Evolutionary conservation across 2,797 vertebrate genomes (phyloP), one percentile per base, ranked within the genome.

Genomic region (Peromyscus aztecus): DNA sequence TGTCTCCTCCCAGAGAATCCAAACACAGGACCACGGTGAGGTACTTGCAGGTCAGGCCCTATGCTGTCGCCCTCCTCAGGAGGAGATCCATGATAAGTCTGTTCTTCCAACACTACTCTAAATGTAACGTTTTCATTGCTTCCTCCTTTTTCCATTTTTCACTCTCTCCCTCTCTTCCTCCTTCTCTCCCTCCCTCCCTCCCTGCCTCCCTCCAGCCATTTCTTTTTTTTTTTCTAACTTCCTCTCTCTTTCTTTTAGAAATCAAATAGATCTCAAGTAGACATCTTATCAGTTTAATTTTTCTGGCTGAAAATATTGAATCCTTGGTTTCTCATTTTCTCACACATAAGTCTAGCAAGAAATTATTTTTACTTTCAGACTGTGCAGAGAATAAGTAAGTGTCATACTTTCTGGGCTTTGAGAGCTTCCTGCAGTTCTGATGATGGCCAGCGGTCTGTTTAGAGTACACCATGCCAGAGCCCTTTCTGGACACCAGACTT

Each of bases 301-400:
- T 19, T 76, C 17, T 75, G 23, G 17, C 49, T 31, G 29, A 34
- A 94, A 95, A 49, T 59, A 63, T 24, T 77, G 8, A 23, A 71
- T 71, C 52, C 21, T 89, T 75, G 10, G 37, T 59, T 85, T 86
- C 21, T 90, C 13, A 49, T 91, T 94, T 91, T 95, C 27, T 95
- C 12, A 24, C 2, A 61, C 1, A 69, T 31, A 43, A 43, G 12
- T 81, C 40, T 67, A 21, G 65, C n/a, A 91, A 73, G 37, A 89
- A 76, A 21, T 90, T 76, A 40, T 17, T 19, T 46, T 1, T 78
- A 4, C 5, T 27, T 78, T 78, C 31, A 91, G 7, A 37, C 49
- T 85, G 17, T 34, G 16, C 34, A 49, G 6, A 55, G 52, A 67
- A 71, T 27, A 55, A 80, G 29, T 29, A 19, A 31, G 63, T 29